Percentiles rank a stretch among this genome's conserved stretches.
These are phyloP conservation scores for Nibea coibor DNA, from an alignment of 2,113 vertebrate genomes.

Conservation along the genomic window DNA sequence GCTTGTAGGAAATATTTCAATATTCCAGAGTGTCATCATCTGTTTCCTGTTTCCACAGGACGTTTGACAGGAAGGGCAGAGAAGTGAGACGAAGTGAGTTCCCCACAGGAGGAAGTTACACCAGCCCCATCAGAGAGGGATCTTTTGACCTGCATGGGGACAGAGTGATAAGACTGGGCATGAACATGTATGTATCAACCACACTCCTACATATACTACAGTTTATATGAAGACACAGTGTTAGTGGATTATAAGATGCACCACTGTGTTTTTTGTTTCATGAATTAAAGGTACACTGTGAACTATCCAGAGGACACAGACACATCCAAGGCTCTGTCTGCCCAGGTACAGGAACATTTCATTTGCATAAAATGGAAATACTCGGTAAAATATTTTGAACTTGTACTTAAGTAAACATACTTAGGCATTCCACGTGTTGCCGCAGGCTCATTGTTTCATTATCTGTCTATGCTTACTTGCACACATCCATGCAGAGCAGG, in stretches of 20 bases:
- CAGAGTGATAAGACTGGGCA: conserved; percentile 89
- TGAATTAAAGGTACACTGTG: conserved; percentile 85
- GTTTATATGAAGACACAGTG: neutral
- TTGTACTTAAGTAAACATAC: too few species aligned
- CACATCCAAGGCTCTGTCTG: conserved; percentile 77
- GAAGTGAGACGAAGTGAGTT: conserved; percentile 87
- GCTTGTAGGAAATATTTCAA: neutral
- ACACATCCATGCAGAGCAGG: neutral
- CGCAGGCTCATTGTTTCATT: too few species aligned
- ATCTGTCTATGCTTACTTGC: neutral
- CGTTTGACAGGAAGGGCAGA: conserved; percentile 85
- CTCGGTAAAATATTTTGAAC: too few species aligned
- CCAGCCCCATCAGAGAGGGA: conserved; percentile 84
- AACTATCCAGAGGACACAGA: conserved; percentile 86
- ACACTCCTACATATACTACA: neutral
- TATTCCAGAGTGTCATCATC: conserved; percentile 24
- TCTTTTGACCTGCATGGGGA: conserved; percentile 92
- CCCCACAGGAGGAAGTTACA: conserved; percentile 85
- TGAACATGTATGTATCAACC: conserved; percentile 86
- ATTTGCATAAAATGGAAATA: too few species aligned
- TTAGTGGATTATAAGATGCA: neutral
- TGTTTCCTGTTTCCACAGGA: conserved; percentile 76
- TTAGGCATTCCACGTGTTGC: too few species aligned
- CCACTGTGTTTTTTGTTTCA: conserved; percentile 6
- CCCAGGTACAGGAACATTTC: conserved; percentile 80